Evolutionary conservation across 2,888 invertebrate species (phyloP).

Genomic region (Notocelia uddmanniana): DNA sequence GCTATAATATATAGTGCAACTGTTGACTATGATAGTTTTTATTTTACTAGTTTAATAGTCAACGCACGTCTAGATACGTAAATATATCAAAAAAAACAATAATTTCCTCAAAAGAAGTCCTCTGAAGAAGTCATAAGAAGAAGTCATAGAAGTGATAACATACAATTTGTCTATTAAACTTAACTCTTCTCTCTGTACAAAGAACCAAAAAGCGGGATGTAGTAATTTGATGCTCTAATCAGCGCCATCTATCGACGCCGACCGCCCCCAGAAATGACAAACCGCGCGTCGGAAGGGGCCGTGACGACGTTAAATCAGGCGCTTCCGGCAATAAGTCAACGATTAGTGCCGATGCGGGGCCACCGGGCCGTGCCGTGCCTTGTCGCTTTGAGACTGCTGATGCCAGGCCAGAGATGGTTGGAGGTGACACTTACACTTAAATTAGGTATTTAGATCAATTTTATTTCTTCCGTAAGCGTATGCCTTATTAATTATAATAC

Average conservation of each 20-base stretch:
- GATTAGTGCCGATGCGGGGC: constrained; percentile 51
- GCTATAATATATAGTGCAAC: too few species aligned
- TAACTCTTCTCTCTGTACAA: not conserved
- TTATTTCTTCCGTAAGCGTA: too few species aligned
- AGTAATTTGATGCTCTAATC: constrained; percentile 29
- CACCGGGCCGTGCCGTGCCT: constrained; percentile 23
- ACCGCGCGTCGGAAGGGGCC: constrained; percentile 40
- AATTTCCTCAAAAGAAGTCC: too few species aligned
- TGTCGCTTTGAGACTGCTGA: not conserved
- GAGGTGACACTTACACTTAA: too few species aligned
- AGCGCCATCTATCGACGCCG: constrained; percentile 34
- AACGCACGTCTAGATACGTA: not conserved
- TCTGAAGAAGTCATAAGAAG: not conserved
- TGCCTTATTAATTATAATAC: too few species aligned
- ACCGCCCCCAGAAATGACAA: constrained; percentile 37
- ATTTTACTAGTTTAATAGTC: not conserved
- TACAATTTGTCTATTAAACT: not conserved
- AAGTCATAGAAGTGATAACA: too few species aligned
- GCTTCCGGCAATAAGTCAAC: constrained; percentile 61
- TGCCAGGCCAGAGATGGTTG: not conserved
- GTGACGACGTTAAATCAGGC: constrained; percentile 58
- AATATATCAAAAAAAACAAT: too few species aligned
- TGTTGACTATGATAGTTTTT: too few species aligned
- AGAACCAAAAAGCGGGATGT: not conserved
- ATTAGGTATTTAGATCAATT: too few species aligned